Evolutionary conservation across 2,113 vertebrate genomes (phyloP), one percentile per base, ranked within the genome.

Genomic region (Narcine bancroftii): DNA sequence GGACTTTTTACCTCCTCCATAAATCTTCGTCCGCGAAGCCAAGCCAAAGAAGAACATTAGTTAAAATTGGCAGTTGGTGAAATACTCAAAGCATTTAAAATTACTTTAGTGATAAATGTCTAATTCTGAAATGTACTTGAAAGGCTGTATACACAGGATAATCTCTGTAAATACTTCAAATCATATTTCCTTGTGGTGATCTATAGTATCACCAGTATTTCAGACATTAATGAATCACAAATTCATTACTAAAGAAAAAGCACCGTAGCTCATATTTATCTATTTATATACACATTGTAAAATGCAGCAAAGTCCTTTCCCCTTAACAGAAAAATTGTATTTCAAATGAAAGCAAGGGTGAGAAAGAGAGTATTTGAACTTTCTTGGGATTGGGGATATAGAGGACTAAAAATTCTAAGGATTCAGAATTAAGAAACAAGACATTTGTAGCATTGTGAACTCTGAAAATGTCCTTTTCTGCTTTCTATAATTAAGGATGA

Each of bases 251-350:
- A 39, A 19, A 11, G 10, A 29, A 69, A 66, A 65, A 33, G 26
- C 11, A 36, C 19, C 42, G 42, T 13, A 66, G 65, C 4, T 69
- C 9, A 69, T 60, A 71, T 47, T 47, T 26, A 91, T 47, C 65
- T 66, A 33, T 29, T 29, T 91, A 69, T 69, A 71, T 6, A 42
- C 65, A 69, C 9, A 91, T 47, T 53, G 33, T 69, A 87, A 45
- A 91, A 45, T 66, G 69, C 33, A 65, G 33, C 42, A 91, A 91
- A 65, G 66, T 42, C 26, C 65, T 91, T 91, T 69, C 89, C 63
- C 87, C 60, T 91, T 66, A 91, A 39, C 65, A 69, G 89, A 89
- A 89, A 60, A 66, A 69, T 65, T 91, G 45, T 5, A 91, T 42
- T 47, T 65, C 39, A 91, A 69, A 69, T 91, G 42, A 45, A 26